Percentiles rank a stretch among this genome's conserved stretches.
Evolutionary conservation across 1,140 invertebrate species (phyloP).

Genomic region (Leptestheria dahalacensis): DNA sequence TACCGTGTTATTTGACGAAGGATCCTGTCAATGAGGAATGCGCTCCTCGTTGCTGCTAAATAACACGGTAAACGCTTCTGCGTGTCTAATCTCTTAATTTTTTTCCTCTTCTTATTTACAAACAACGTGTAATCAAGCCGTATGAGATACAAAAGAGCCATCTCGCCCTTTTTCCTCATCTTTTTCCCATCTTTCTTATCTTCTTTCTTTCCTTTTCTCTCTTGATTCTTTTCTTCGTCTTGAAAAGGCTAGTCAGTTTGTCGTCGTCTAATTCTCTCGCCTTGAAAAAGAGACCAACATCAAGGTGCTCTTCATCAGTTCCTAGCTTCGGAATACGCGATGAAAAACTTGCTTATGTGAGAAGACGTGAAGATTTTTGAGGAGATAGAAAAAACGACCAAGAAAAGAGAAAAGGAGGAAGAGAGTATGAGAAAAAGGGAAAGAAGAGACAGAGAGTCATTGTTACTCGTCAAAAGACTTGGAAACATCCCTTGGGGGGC

Average conservation of each 20-base stretch:
- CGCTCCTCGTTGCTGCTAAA: background rate
- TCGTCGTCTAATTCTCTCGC: no score
- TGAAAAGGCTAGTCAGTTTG: background rate
- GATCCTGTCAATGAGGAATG: background rate
- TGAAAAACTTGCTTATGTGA: no score
- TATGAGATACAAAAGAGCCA: slow-evolving; percentile 1
- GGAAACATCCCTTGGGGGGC: background rate
- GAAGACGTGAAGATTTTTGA: no score
- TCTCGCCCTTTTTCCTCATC: background rate
- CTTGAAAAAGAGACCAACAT: no score
- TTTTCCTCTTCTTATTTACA: background rate
- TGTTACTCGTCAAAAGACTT: background rate
- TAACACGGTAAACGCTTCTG: background rate
- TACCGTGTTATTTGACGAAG: background rate
- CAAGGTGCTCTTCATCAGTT: no score
- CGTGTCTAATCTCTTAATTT: background rate
- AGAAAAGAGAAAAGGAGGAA: no score
- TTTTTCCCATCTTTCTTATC: no score
- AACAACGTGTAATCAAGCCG: background rate
- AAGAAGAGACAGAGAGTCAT: no score
- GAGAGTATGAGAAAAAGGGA: no score
- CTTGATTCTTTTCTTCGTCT: background rate
- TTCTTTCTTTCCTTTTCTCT: background rate
- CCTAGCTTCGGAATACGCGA: no score
- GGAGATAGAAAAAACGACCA: no score